A percentile compares a stretch with the other conserved stretches of the same genome.
These are phyloP conservation scores for Metacarcinus magister DNA, from an alignment of 2,888 invertebrate species.

Conservation along the genomic window DNA sequence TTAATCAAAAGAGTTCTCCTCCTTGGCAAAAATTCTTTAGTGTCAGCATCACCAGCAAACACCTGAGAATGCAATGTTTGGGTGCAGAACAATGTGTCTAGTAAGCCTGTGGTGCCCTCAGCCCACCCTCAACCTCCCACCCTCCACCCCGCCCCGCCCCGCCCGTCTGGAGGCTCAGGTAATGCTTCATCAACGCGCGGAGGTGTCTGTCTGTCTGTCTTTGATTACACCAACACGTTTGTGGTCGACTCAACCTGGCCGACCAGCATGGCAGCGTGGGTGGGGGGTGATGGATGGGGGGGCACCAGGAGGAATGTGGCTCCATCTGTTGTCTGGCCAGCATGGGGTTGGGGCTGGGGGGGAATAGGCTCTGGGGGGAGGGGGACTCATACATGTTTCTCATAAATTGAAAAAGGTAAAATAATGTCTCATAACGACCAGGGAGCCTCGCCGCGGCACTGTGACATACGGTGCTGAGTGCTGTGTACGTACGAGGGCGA, in stretches of 20 bases:
- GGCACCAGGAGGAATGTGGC: not conserved
- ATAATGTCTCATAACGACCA: not conserved
- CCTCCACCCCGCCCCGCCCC: not conserved
- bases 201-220: not conserved
- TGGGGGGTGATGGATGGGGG: not conserved
- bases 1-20: too few relatives aligned
- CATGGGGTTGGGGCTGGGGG: not conserved
- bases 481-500: not conserved
- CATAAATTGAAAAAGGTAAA: not conserved
- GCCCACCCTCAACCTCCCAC: not conserved
- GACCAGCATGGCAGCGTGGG: not conserved
- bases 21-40: too few relatives aligned
- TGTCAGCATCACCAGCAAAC: too few relatives aligned
- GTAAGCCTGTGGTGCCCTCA: too few relatives aligned
- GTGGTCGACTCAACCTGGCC: not conserved
- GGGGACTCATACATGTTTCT: not conserved
- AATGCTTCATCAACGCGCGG: not conserved
- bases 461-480: too few relatives aligned
- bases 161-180: not conserved
- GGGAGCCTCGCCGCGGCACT: not conserved
- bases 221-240: constrained; percentile 19
- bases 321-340: not conserved
- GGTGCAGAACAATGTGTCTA: too few relatives aligned
- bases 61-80: too few relatives aligned
- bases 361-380: not conserved